Base-by-base conservation (phyloP, 2,113 vertebrate species). In the Orycteropus afer region DNA sequence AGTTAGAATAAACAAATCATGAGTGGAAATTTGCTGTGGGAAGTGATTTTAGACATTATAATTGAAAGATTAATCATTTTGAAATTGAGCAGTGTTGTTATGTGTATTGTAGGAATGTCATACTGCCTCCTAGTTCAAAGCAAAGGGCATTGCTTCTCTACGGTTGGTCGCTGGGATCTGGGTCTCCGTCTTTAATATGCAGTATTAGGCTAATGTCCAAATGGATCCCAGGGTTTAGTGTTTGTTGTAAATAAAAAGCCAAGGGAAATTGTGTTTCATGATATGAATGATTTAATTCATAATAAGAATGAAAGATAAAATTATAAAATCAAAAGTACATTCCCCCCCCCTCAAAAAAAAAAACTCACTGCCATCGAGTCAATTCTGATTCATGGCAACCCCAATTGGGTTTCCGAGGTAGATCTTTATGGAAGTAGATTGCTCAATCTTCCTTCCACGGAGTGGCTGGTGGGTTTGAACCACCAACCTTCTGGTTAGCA, bases 281-380 rank as follows among this genome's bases (percentile, higher is more conserved):
- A 67, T 63, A 63, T 96, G 42, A 94, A 71, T 97, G 69, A 82
- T 85, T 90, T 77, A 79, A 82, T 76, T 91, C 49, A 34, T 82
- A 42, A 32, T 32, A 81, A 61, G 14, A 78, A 14, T 86, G 27
- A 86, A 76, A 95, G 53, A 37, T 74, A 84, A 84, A 95, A 81
- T 13, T 77, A 10, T 71, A 83, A 90, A 96, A 51, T 53, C 15
- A 1, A 79, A 92, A 90, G 55, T 85, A 2, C 25, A 32, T 40
- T 88, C 61, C 32, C 67, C 32, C 67, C 29, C 80, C 29, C 27
- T n/a, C n/a, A n/a, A n/a, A n/a, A n/a, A n/a, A n/a, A n/a, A n/a
- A n/a, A n/a, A n/a, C n/a, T n/a, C n/a, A n/a, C n/a, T n/a, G n/a
- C n/a, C n/a, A n/a, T n/a, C n/a, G n/a, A n/a, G n/a, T n/a, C n/a